A percentile compares a stretch with the other conserved stretches of the same genome.
Evolutionary conservation across 1,140 invertebrate species (phyloP).

Genomic region (Agrilus planipennis): DNA sequence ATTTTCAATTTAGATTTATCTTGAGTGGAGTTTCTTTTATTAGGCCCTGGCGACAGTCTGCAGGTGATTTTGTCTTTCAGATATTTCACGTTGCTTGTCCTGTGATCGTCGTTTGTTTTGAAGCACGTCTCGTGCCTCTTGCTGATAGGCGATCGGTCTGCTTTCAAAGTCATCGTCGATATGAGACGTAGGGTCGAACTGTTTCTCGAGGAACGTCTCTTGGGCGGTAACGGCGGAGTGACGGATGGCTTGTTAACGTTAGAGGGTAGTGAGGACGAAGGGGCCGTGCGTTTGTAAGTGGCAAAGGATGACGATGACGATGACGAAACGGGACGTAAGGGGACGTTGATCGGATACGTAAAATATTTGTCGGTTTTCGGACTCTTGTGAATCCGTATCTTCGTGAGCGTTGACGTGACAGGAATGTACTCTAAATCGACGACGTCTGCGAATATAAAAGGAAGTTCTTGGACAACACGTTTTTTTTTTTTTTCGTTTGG

Average conservation of each 20-base stretch:
- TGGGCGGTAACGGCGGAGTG: constrained; percentile 53
- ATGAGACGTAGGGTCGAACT: constrained; percentile 56
- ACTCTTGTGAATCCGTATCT: constrained; percentile 63
- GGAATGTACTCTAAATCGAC: constrained; percentile 68
- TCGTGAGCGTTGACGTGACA: constrained; percentile 63
- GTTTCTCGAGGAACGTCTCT: constrained; percentile 58
- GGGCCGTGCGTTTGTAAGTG: constrained; percentile 39
- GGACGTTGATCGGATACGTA: constrained; percentile 45
- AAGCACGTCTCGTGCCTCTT: constrained; percentile 48
- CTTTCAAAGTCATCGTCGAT: constrained; percentile 37
- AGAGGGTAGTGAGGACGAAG: constrained; percentile 34
- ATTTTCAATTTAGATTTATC: constrained; percentile 24
- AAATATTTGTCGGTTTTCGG: constrained; percentile 38
- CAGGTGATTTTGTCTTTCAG: constrained; percentile 45
- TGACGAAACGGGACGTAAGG: no score
- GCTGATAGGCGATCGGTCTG: constrained; percentile 19
- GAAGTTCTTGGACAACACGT: no score
- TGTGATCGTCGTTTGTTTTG: constrained; percentile 23
- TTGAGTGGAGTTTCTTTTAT: constrained; percentile 29
- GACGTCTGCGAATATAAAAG: constrained; percentile 44
- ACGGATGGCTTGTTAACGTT: constrained; percentile 12
- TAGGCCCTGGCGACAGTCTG: constrained; percentile 39
- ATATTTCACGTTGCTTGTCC: constrained; percentile 41
- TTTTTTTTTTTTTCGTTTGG: no score
- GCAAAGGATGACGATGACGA: constrained; percentile 34